Conservation (phyloP, 1,140 invertebrate species). For the Antheraea mylitta region DNA sequence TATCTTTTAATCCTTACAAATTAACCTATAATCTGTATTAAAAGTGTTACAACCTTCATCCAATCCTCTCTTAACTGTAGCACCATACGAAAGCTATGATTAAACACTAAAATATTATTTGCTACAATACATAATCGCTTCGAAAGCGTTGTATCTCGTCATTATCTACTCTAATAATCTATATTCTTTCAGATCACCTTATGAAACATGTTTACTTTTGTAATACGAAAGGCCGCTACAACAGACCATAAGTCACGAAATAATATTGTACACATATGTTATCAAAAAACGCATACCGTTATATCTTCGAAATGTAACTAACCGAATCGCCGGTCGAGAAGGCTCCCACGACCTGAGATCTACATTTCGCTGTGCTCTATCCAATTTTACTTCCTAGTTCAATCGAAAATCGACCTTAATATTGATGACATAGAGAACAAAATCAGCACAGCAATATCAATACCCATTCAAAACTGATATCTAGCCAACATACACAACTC, state of each 20-base stretch:
- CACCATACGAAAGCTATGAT: background rate
- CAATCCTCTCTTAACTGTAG: background rate
- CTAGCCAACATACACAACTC: slow-evolving; percentile 60
- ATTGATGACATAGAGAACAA: slow-evolving; percentile 24
- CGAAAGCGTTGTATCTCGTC: background rate
- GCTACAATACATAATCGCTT: slow-evolving; percentile 1
- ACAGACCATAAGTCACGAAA: slow-evolving; percentile 18
- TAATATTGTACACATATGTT: slow-evolving; percentile 34
- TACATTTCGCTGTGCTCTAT: slow-evolving; percentile 69
- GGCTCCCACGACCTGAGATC: slow-evolving; percentile 70
- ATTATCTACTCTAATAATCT: background rate
- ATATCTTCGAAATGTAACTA: slow-evolving; percentile 65
- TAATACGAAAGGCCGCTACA: slow-evolving; percentile 1
- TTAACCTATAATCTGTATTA: background rate
- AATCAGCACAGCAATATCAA: slow-evolving; percentile 30
- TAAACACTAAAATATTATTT: background rate
- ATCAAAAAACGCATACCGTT: slow-evolving; percentile 65
- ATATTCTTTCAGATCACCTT: background rate
- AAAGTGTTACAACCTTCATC: background rate
- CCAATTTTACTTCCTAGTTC: slow-evolving; percentile 71
- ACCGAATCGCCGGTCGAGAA: slow-evolving; percentile 53
- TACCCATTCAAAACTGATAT: slow-evolving; percentile 63
- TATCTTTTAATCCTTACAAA: no score
- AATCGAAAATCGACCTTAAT: slow-evolving; percentile 37
- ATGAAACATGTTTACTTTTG: background rate